phyloP scores from a whole-genome alignment of 1,140 invertebrate species.

The Eumaeus atala region DNA sequence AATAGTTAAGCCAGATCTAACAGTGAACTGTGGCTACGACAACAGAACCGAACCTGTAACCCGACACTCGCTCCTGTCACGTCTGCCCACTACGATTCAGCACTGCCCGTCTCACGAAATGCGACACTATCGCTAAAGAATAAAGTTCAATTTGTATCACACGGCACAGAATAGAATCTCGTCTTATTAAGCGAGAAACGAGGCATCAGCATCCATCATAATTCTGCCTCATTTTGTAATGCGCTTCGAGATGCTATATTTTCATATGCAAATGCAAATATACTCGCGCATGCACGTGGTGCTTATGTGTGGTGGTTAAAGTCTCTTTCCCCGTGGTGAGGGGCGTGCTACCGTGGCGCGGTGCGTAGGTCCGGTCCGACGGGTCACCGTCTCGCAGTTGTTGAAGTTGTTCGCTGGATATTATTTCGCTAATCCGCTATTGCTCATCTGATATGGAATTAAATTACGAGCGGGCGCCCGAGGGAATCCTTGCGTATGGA shows the following conservation, averaged over 20 bases:
- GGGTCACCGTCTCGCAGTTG: slow-evolving; percentile 51
- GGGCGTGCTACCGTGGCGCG: slow-evolving; percentile 19
- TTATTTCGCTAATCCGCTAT: slow-evolving; percentile 50
- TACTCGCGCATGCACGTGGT: slow-evolving; percentile 14
- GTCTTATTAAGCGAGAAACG: slow-evolving; percentile 65
- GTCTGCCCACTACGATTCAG: slow-evolving; percentile 33
- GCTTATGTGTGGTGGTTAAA: slow-evolving; percentile 27
- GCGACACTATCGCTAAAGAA: slow-evolving; percentile 13
- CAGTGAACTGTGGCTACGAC: too few species aligned
- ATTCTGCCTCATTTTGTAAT: slow-evolving; percentile 70
- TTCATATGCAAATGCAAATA: slow-evolving; percentile 53
- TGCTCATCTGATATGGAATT: slow-evolving; percentile 27
- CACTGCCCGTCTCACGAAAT: slow-evolving; percentile 4
- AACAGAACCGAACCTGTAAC: slow-evolving; percentile 46
- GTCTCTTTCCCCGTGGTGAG: slow-evolving; percentile 25
- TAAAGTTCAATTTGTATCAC: slow-evolving; percentile 28
- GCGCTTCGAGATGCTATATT: slow-evolving; percentile 56
- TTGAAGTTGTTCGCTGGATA: slow-evolving; percentile 36
- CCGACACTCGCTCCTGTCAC: slow-evolving; percentile 36
- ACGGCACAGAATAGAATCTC: slow-evolving; percentile 32
- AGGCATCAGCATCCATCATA: slow-evolving; percentile 70
- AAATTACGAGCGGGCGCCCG: slow-evolving; percentile 3
- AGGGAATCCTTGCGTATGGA: slow-evolving; percentile 5
- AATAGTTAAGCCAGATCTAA: too few species aligned
- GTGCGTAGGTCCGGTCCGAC: slow-evolving; percentile 42